These are phyloP conservation scores for Micrasema minimum DNA, from an alignment of 1,140 invertebrate genomes.

Conservation along the genomic window DNA sequence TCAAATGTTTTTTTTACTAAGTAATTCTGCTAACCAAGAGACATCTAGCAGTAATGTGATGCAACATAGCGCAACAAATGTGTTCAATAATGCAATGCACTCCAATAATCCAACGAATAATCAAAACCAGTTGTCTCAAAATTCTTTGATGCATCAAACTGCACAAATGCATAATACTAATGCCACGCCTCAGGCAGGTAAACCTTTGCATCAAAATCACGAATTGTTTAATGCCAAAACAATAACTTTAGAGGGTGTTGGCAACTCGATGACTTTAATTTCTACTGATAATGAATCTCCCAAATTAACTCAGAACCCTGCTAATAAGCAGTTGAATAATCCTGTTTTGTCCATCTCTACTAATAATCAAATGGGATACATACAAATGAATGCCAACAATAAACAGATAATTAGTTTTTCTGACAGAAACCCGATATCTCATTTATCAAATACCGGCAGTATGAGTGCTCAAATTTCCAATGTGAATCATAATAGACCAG, in stretches of 20 bases:
- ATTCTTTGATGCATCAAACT: constrained; percentile 37
- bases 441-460: constrained; percentile 32
- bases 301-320: constrained; percentile 31
- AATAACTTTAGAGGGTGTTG: constrained; percentile 19
- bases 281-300: constrained; percentile 34
- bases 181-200: constrained; percentile 1
- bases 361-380: constrained; percentile 63
- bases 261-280: constrained; percentile 40
- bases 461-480: constrained; percentile 39
- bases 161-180: constrained; percentile 36
- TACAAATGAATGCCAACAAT: constrained; percentile 64
- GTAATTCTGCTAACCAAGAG: constrained; percentile 20
- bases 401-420: constrained; percentile 64
- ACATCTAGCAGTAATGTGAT: not conserved
- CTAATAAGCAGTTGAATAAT: constrained; percentile 52
- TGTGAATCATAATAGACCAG: constrained; percentile 41
- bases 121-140: constrained; percentile 38
- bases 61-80: constrained; percentile 16
- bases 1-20: constrained; percentile 48
- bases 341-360: constrained; percentile 62
- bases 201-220: constrained; percentile 14
- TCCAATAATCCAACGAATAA: constrained; percentile 40
- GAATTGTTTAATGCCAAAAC: constrained; percentile 43
- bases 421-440: constrained; percentile 58
- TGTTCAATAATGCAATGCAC: constrained; percentile 26